These are phyloP conservation scores for Caenorhabditis becei DNA, from an alignment of 2,888 invertebrate species.

Conservation along the genomic window DNA sequence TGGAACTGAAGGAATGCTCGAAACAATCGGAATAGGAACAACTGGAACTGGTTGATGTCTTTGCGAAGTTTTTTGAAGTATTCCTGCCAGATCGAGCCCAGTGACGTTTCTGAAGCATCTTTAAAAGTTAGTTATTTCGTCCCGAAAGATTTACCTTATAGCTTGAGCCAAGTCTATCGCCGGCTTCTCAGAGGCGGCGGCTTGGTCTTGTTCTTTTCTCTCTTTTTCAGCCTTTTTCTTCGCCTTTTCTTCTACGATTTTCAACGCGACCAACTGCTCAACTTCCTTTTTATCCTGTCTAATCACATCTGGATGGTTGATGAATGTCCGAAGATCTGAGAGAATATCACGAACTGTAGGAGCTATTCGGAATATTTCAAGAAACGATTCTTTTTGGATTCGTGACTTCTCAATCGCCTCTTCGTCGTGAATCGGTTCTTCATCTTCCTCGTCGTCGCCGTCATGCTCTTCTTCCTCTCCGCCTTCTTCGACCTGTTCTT, in stretches of 20 bases:
- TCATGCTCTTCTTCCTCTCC: background rate
- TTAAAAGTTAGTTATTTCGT: background rate
- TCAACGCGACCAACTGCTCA: slow-evolving; percentile 20
- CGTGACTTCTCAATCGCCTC: slow-evolving; percentile 33
- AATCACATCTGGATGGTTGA: slow-evolving; percentile 44
- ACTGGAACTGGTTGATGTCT: background rate
- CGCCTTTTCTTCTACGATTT: slow-evolving; percentile 41
- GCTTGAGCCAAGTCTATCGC: slow-evolving; percentile 19
- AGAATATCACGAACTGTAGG: slow-evolving; percentile 34
- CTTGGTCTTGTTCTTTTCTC: slow-evolving; percentile 6
- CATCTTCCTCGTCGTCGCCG: background rate
- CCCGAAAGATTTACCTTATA: slow-evolving; percentile 6
- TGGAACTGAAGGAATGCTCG: background rate
- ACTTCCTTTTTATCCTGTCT: slow-evolving; percentile 38
- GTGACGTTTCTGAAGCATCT: slow-evolving; percentile 38
- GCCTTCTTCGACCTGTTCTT: background rate
- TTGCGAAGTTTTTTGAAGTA: slow-evolving; percentile 17
- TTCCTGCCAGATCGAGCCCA: slow-evolving; percentile 33
- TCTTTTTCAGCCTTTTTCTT: slow-evolving; percentile 40
- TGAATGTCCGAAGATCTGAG: slow-evolving; percentile 31
- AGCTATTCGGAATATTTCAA: slow-evolving; percentile 49
- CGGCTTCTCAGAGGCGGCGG: background rate
- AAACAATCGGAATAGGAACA: background rate
- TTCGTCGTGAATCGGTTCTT: background rate
- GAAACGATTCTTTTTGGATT: slow-evolving; percentile 32